Evolutionary conservation across 2,888 invertebrate species (phyloP).

Genomic region (Chloromyia formosa): DNA sequence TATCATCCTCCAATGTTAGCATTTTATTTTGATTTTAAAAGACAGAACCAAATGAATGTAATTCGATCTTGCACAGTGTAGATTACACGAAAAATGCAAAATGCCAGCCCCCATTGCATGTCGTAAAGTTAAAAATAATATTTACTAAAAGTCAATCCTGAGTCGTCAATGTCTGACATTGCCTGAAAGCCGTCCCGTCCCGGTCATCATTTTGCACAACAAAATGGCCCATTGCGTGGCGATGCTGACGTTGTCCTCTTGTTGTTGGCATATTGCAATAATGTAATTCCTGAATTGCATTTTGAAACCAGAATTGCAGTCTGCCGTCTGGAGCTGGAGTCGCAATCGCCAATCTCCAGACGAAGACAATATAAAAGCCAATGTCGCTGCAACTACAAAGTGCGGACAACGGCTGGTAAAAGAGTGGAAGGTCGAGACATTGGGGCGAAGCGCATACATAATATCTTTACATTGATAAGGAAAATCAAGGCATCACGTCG

Average conservation of each 20-base stretch:
- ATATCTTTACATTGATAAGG: slow-evolving; percentile 7
- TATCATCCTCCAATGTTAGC: too few relatives aligned
- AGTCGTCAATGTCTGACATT: slow-evolving; percentile 29
- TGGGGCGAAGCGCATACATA: background rate
- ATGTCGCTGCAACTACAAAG: too few relatives aligned
- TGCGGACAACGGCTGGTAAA: background rate
- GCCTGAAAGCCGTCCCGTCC: slow-evolving; percentile 21
- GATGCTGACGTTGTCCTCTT: background rate
- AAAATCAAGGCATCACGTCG: background rate
- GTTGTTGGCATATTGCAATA: background rate
- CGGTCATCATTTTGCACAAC: background rate
- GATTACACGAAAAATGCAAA: background rate
- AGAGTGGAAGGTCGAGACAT: background rate
- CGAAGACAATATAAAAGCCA: background rate
- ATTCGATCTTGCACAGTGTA: background rate
- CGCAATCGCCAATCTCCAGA: slow-evolving; percentile 6
- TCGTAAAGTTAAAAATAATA: slow-evolving; percentile 25
- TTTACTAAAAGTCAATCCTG: background rate
- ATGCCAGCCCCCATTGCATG: background rate
- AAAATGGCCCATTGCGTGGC: slow-evolving; percentile 2
- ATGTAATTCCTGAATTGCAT: slow-evolving; percentile 14
- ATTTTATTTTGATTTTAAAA: too few relatives aligned
- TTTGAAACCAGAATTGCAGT: slow-evolving; percentile 5
- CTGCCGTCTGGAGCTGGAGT: background rate
- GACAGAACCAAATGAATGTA: background rate